These are phyloP conservation scores for Amphipoea lucens DNA, from an alignment of 2,888 invertebrate genomes.

Conservation along the genomic window DNA sequence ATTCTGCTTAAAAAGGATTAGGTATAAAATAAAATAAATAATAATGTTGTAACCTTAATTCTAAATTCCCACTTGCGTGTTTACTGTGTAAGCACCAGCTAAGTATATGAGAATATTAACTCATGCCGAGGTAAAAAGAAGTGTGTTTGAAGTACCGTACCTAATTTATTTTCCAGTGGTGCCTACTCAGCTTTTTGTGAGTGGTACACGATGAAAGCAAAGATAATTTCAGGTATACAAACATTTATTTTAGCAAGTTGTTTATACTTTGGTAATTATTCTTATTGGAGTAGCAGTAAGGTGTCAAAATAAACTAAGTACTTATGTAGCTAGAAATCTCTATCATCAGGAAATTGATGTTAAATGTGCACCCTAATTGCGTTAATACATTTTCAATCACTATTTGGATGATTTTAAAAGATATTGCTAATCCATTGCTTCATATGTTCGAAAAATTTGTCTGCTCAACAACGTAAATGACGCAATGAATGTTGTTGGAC, in stretches of 20 bases:
- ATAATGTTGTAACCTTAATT: not conserved
- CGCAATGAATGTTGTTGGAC: not conserved
- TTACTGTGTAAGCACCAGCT: not conserved
- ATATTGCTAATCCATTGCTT: too few species aligned
- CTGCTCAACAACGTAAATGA: not conserved
- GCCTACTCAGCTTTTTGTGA: slow-evolving; percentile 12
- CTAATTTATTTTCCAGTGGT: slow-evolving; percentile 20
- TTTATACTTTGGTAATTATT: not conserved
- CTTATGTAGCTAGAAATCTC: not conserved
- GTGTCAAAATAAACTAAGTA: not conserved
- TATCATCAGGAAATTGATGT: not conserved
- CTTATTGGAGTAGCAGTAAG: not conserved
- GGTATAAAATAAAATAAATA: not conserved
- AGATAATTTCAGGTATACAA: slow-evolving; percentile 11
- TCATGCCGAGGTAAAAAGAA: slow-evolving; percentile 1
- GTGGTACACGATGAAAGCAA: slow-evolving; percentile 7
- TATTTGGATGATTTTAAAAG: too few species aligned
- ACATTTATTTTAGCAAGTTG: not conserved
- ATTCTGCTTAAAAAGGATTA: not conserved
- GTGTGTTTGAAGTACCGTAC: slow-evolving; percentile 2
- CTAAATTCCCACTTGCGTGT: not conserved
- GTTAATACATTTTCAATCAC: too few species aligned
- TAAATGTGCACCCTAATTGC: not conserved
- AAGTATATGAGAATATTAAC: not conserved
- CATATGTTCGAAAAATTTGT: too few species aligned